Base-by-base conservation (phyloP, 2,797 vertebrate species). In the Urocyon cinereoargenteus region DNA sequence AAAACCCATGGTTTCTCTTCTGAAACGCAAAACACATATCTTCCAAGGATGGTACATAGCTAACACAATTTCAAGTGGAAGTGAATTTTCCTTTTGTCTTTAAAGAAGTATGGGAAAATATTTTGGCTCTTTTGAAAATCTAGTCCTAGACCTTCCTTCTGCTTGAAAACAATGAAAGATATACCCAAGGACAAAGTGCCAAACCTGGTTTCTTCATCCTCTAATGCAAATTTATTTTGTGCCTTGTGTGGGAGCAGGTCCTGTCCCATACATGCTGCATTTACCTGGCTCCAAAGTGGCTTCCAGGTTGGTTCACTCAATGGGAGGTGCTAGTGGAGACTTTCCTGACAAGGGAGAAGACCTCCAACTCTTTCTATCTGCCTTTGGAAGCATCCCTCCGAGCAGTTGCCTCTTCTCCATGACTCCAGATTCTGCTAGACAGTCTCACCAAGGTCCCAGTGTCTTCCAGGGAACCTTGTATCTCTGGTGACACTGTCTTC, bases 101-200 rank as follows among this genome's bases (percentile, higher is more conserved):
- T 64, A 89, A 96, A n/a, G 28, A 85, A 73, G 12, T 45, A 36
- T n/a, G n/a, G 49, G 12, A 40, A 86, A 31, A 9, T 22, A 31
- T 55, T 45, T 87, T 66, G 34, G 12, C 16, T 81, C 16, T 73
- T 73, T 94, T 40, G 81, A 68, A 77, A 59, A 64, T 66, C 18
- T 72, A 31, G 13, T 49, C 24, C 24, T 57, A 31, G 7, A 28
- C 5, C 8, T 87, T 81, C 24, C 21, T 81, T 31, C 5, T 5
- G 34, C 18, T 59, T 85, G n/a, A 53, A 16, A 55, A 3, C 24
- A 68, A 10, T 28, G 55, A 72, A 72, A 22, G 5, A n/a, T 9
- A 1, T 12, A 12, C 21, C 21, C 31, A 19, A 34, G 22, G n/a
- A 8, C 14, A 66, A 12, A 6, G 6, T 1, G 6, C 9, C 49